Conservation (phyloP, 2,113 vertebrate species). For the Rhabdomys dilectus region DNA sequence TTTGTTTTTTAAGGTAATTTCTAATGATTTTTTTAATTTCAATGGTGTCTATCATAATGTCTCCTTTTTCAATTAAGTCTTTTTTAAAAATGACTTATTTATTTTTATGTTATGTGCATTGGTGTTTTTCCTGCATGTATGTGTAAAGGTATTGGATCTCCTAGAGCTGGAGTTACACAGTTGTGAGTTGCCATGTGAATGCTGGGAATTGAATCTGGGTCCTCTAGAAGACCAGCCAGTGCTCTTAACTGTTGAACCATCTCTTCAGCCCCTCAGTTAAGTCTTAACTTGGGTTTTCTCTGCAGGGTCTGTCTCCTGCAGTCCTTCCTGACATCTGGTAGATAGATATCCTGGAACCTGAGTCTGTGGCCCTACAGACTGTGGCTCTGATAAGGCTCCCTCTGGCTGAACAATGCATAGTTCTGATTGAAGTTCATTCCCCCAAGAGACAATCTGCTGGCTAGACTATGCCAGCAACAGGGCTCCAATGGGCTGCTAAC, state of each 20-base stretch:
- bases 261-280: neutral
- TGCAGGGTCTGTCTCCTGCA: neutral
- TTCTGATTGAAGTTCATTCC: neutral
- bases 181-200: neutral
- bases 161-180: neutral
- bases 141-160: neutral
- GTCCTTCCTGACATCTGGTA: neutral
- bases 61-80: neutral
- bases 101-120: neutral
- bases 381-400: neutral
- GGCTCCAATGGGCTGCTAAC: neutral
- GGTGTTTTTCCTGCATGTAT: neutral
- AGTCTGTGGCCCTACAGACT: neutral
- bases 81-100: neutral
- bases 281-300: neutral
- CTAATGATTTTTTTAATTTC: constrained; percentile 5
- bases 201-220: neutral
- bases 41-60: neutral
- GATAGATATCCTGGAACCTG: neutral
- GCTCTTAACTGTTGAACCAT: neutral
- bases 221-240: neutral
- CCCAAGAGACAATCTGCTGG: neutral
- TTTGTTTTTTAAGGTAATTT: neutral
- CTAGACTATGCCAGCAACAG: neutral
- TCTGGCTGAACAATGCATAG: neutral